Evolutionary conservation across 2,113 vertebrate genomes (phyloP).

Genomic region (Sapayoa aenigma): DNA sequence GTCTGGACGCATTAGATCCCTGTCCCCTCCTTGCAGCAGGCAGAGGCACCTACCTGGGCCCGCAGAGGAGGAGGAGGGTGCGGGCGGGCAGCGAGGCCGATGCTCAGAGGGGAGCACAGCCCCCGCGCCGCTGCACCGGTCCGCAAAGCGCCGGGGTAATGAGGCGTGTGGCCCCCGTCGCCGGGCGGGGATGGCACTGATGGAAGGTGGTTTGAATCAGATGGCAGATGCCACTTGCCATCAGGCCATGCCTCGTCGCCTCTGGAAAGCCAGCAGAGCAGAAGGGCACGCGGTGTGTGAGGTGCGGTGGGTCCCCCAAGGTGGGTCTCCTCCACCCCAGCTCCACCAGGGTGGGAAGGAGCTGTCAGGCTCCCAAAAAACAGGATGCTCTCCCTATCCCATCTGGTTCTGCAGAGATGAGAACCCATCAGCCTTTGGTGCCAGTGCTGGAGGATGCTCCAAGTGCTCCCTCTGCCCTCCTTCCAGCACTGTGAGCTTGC

Average conservation of each 20-base stretch:
- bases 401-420: rapidly evolving
- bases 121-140: neutral
- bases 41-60: neutral
- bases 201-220: constrained; percentile 78
- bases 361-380: neutral
- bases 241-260: constrained; percentile 70
- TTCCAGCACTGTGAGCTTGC: neutral
- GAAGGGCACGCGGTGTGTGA: constrained; percentile 6
- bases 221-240: constrained; percentile 76
- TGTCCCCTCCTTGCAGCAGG: neutral
- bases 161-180: constrained; percentile 49
- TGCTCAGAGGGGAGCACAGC: neutral
- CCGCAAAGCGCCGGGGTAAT: neutral
- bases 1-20: neutral
- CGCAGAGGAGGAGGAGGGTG: neutral
- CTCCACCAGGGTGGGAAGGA: rapidly evolving
- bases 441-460: neutral
- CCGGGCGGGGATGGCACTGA: constrained; percentile 54
- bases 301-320: neutral
- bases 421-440: neutral
- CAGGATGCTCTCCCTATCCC: rapidly evolving
- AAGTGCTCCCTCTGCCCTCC: rapidly evolving
- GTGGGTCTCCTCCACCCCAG: neutral
- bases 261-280: constrained; percentile 66
- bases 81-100: rapidly evolving